Evolutionary conservation across 2,888 invertebrate genomes (phyloP).

Genomic region (Saturnia pavonia): DNA sequence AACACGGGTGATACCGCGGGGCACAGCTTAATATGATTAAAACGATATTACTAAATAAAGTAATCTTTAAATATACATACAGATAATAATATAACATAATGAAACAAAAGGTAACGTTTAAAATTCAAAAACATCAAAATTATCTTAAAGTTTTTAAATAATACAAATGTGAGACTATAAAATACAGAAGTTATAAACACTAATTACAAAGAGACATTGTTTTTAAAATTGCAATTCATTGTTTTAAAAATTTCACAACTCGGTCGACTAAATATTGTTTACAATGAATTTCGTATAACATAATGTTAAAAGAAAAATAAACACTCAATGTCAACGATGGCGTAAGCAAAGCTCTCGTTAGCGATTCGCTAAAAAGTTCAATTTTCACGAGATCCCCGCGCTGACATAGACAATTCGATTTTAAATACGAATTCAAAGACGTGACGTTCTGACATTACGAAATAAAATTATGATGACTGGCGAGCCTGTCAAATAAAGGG

Average conservation of each 20-base stretch:
- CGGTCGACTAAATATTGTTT: conserved; percentile 24
- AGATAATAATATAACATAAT: too few relatives aligned
- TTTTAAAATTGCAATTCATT: not conserved
- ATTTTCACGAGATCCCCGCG: conserved; percentile 23
- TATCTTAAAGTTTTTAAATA: not conserved
- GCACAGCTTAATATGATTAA: too few relatives aligned
- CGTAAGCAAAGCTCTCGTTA: conserved; percentile 45
- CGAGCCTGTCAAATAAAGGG: conserved; percentile 21
- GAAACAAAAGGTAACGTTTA: not conserved
- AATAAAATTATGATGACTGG: conserved; percentile 29
- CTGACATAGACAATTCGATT: conserved; percentile 33
- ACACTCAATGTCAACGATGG: conserved; percentile 47
- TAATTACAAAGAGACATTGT: not conserved
- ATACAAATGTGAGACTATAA: not conserved
- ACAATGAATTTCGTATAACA: conserved; percentile 33
- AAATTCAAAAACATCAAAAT: not conserved
- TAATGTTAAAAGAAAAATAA: conserved; percentile 34
- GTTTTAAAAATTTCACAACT: conserved; percentile 25
- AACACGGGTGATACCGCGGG: too few relatives aligned
- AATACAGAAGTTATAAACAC: not conserved
- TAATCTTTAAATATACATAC: too few relatives aligned
- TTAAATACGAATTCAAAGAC: conserved; percentile 37
- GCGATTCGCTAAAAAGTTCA: conserved; percentile 38
- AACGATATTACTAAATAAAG: too few relatives aligned
- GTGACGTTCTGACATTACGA: conserved; percentile 31